Conservation (phyloP, 37 sponge, comb jelly and placozoan genomes). For the Cliona cf. orientalis region DNA sequence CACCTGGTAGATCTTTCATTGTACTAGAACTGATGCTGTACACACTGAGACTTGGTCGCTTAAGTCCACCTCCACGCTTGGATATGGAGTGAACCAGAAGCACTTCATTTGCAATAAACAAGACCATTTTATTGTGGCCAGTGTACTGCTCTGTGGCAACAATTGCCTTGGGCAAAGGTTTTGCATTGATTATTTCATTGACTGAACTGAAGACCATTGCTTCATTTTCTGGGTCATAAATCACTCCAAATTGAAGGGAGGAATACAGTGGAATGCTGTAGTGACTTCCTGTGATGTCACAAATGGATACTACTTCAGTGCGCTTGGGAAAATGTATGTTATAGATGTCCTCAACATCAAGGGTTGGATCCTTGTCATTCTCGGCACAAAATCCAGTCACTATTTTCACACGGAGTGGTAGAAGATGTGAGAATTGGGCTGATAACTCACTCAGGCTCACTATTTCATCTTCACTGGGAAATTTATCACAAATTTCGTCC, state of each 20-base stretch:
- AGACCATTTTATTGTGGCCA: neutral
- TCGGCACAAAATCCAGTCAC: slow-evolving; percentile 16
- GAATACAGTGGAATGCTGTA: slow-evolving; percentile 10
- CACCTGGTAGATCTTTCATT: neutral
- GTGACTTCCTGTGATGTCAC: neutral
- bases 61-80: neutral
- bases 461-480: too few species aligned
- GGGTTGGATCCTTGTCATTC: slow-evolving; percentile 8
- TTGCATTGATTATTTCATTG: neutral
- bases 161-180: slow-evolving; percentile 9
- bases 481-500: too few species aligned
- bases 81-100: neutral
- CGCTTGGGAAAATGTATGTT: neutral
- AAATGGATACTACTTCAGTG: neutral
- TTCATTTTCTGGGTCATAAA: neutral
- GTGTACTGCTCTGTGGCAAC: slow-evolving; percentile 1
- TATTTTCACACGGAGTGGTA: slow-evolving; percentile 4
- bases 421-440: neutral
- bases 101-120: neutral
- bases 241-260: slow-evolving; percentile 5
- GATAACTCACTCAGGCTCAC: too few species aligned
- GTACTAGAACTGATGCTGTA: neutral
- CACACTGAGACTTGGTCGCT: neutral
- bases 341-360: slow-evolving; percentile 25
- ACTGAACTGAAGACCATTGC: neutral